Evolutionary conservation across 2,797 vertebrate genomes (phyloP).

Genomic region (Brotogeris chrysoptera): DNA sequence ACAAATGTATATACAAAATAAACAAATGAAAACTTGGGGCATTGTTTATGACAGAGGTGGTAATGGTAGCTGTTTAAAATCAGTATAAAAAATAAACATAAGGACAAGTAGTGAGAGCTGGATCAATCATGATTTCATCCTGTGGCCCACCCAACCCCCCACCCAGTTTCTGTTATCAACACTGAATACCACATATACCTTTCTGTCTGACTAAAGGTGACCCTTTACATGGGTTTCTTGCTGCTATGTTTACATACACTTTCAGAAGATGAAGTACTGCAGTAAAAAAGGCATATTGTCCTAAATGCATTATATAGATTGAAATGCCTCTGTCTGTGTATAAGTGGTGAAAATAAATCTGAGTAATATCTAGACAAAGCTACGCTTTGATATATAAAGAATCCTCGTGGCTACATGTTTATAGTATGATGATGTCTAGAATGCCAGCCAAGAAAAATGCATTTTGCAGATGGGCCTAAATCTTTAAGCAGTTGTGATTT

Average conservation of each 20-base stretch:
- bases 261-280: slow-evolving; percentile 60
- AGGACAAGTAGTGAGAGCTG: not conserved
- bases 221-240: slow-evolving; percentile 25
- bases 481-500: slow-evolving; percentile 70
- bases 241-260: slow-evolving; percentile 8
- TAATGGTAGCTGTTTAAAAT: not conserved
- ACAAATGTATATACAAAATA: not conserved
- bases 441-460: slow-evolving; percentile 72
- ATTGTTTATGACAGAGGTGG: not conserved
- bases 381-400: slow-evolving; percentile 73
- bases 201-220: slow-evolving; percentile 57
- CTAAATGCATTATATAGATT: slow-evolving; percentile 53
- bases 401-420: slow-evolving; percentile 64
- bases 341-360: slow-evolving; percentile 76
- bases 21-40: not conserved
- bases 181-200: not conserved
- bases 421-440: slow-evolving; percentile 62
- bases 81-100: not conserved
- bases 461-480: slow-evolving; percentile 66
- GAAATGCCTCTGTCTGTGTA: slow-evolving; percentile 54
- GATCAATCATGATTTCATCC: not conserved
- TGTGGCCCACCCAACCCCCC: accelerated
- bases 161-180: not conserved
- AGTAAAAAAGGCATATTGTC: slow-evolving; percentile 55
- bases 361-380: slow-evolving; percentile 71